These are phyloP conservation scores for Danio rerio DNA, from an alignment of 2,113 vertebrate genomes.

Conservation along the genomic window DNA sequence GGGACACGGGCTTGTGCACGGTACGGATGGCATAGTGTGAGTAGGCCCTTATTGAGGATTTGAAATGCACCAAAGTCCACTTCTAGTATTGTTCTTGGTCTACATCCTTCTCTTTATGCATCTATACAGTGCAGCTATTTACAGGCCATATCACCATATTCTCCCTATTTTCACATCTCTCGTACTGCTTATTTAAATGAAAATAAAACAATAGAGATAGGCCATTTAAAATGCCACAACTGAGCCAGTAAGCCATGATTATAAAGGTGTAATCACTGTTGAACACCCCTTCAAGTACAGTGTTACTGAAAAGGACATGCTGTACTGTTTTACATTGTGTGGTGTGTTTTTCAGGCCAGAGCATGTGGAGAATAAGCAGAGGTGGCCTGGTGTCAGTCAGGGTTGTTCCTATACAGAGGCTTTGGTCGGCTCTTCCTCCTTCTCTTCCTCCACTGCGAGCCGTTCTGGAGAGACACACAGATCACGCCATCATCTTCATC, in stretches of 20 bases:
- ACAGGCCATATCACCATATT: neutral
- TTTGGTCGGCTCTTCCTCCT: constrained; percentile 71
- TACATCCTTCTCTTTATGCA: neutral
- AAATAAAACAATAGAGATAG: too few species aligned
- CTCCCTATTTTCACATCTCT: neutral
- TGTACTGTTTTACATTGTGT: too few species aligned
- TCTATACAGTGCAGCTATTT: neutral
- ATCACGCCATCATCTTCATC: constrained; percentile 76
- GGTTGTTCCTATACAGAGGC: constrained; percentile 61
- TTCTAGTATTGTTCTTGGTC: neutral
- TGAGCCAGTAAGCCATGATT: too few species aligned
- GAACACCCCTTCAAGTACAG: too few species aligned
- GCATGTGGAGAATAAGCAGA: constrained; percentile 73
- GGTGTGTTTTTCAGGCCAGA: constrained; percentile 57
- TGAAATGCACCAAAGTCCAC: too few species aligned
- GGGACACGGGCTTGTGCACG: too few species aligned
- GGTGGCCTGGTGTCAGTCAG: constrained; percentile 65
- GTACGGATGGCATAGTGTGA: too few species aligned
- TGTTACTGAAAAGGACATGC: too few species aligned
- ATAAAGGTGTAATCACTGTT: too few species aligned
- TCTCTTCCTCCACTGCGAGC: constrained; percentile 64
- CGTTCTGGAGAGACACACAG: constrained; percentile 71
- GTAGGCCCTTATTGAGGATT: too few species aligned
- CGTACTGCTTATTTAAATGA: neutral
- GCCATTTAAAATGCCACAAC: too few species aligned